Conservation (phyloP, 1,140 invertebrate species). For the Holotrichia oblita region DNA sequence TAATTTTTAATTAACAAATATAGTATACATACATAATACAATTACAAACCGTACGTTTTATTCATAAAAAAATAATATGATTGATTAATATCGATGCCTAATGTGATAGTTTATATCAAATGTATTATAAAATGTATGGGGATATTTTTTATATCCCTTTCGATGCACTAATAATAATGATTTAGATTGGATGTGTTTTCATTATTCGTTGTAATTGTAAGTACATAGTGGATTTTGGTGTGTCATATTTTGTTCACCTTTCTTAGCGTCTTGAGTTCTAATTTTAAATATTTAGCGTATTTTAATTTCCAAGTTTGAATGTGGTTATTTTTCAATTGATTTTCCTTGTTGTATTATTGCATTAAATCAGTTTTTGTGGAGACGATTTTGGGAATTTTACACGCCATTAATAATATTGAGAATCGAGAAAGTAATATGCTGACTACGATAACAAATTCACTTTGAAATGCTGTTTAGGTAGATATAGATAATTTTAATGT, state of each 20-base stretch:
- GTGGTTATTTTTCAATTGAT: too few relatives aligned
- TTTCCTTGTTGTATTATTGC: too few relatives aligned
- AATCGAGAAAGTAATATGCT: not conserved
- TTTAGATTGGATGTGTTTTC: slow-evolving; percentile 7
- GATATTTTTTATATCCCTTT: not conserved
- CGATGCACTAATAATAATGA: slow-evolving; percentile 12
- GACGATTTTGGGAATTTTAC: not conserved
- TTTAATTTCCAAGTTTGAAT: too few relatives aligned
- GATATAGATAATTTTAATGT: not conserved
- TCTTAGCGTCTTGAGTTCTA: not conserved
- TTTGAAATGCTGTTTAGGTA: slow-evolving; percentile 9
- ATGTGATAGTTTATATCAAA: slow-evolving; percentile 30
- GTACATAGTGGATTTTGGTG: not conserved
- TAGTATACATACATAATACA: slow-evolving; percentile 15
- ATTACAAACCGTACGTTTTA: slow-evolving; percentile 18
- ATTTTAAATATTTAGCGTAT: too few relatives aligned
- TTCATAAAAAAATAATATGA: slow-evolving; percentile 16
- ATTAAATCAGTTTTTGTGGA: not conserved
- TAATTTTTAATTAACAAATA: slow-evolving; percentile 33
- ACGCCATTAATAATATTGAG: not conserved
- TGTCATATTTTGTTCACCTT: not conserved
- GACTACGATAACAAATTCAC: not conserved
- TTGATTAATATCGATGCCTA: slow-evolving; percentile 35
- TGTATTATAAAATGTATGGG: slow-evolving; percentile 4
- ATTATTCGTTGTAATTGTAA: slow-evolving; percentile 21